These are phyloP conservation scores for Gymnocheta viridis DNA, from an alignment of 2,888 invertebrate species.

Conservation along the genomic window DNA sequence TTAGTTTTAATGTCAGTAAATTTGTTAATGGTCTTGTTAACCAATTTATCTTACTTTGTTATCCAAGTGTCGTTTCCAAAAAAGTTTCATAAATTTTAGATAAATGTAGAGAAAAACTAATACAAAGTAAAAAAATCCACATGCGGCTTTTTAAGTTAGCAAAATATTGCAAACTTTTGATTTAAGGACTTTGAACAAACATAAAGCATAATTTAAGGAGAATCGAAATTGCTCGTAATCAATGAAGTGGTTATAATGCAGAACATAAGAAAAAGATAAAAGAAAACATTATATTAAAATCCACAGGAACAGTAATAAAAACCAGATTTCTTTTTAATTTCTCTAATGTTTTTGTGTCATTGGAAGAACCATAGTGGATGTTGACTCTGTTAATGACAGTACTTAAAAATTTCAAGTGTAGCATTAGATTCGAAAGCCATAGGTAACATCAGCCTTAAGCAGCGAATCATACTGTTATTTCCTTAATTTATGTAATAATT, in stretches of 20 bases:
- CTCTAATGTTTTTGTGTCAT: too few relatives aligned
- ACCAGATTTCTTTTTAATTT: too few relatives aligned
- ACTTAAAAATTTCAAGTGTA: too few relatives aligned
- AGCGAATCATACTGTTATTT: too few relatives aligned
- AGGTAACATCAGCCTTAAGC: too few relatives aligned
- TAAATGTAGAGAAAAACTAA: neutral
- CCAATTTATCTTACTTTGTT: neutral
- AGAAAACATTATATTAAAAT: too few relatives aligned
- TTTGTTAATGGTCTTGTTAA: neutral
- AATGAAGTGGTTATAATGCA: slow-evolving; percentile 14
- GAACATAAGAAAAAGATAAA: too few relatives aligned
- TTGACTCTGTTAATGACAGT: too few relatives aligned
- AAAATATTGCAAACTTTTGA: slow-evolving; percentile 6
- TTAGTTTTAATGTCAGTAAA: neutral
- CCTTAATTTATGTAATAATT: too few relatives aligned
- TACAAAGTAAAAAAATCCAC: neutral
- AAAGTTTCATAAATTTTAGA: slow-evolving; percentile 46
- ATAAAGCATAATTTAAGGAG: slow-evolving; percentile 25
- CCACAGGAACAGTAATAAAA: neutral
- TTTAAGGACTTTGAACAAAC: slow-evolving; percentile 5
- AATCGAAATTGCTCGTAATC: slow-evolving; percentile 8
- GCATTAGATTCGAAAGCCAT: too few relatives aligned
- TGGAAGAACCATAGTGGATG: too few relatives aligned
- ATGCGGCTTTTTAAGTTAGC: neutral
- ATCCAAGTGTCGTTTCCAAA: slow-evolving; percentile 1